Conservation (phyloP, 2,888 invertebrate species). For the Clunio marinus region DNA sequence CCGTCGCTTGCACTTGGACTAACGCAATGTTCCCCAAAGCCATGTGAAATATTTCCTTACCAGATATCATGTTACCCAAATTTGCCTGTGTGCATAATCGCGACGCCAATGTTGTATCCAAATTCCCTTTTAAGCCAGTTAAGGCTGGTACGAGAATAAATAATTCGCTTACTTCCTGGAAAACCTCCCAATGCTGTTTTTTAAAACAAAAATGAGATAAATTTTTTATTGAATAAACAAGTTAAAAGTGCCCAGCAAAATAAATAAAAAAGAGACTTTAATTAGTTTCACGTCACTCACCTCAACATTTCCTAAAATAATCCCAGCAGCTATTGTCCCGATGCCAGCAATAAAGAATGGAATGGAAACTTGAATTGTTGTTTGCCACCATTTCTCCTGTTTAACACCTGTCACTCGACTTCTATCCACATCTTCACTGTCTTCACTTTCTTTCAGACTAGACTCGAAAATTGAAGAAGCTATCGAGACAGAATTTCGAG, state of each 20-base stretch:
- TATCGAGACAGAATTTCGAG: no score
- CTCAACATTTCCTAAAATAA: conserved; percentile 83
- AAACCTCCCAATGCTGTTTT: conserved; percentile 68
- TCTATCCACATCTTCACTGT: no score
- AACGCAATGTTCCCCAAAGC: conserved; percentile 84
- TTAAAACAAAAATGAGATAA: conserved; percentile 48
- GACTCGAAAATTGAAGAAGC: no score
- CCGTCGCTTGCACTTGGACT: conserved; percentile 86
- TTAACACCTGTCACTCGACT: no score
- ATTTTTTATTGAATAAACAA: no score
- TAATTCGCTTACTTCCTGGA: conserved; percentile 63
- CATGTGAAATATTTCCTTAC: conserved; percentile 73
- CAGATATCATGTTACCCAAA: conserved; percentile 77
- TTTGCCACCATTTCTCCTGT: conserved; percentile 76
- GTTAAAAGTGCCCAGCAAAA: not conserved
- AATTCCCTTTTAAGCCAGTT: conserved; percentile 82
- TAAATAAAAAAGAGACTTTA: not conserved
- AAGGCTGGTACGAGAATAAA: conserved; percentile 77
- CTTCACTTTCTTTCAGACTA: no score
- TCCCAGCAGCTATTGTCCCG: conserved; percentile 92
- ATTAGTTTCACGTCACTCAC: conserved; percentile 54
- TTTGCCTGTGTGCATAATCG: conserved; percentile 94
- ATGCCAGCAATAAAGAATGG: conserved; percentile 94
- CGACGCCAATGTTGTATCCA: conserved; percentile 96
- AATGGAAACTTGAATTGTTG: conserved; percentile 77